Conservation (phyloP, 2,797 vertebrate genomes). For the Mallotus villosus region DNA sequence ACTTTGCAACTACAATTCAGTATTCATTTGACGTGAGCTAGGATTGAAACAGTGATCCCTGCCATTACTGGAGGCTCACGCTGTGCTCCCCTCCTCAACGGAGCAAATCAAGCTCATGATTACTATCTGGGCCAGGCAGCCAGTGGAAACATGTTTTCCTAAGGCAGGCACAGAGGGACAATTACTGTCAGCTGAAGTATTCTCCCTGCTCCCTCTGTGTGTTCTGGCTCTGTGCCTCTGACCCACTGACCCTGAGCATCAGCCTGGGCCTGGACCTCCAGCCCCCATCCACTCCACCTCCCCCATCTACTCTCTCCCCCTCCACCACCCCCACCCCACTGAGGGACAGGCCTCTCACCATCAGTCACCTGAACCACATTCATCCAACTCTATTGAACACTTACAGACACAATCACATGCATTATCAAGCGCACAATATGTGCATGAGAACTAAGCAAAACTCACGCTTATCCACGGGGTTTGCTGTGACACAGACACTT, state of each 20-base stretch:
- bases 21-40: conserved; percentile 43
- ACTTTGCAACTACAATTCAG: conserved; percentile 17
- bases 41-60: conserved; percentile 53
- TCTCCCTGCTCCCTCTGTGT: conserved; percentile 70
- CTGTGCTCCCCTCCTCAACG: conserved; percentile 51
- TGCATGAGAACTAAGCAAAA: no score
- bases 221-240: conserved; percentile 68
- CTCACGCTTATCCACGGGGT: no score
- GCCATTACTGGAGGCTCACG: conserved; percentile 54
- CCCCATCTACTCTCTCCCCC: neutral
- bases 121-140: conserved; percentile 68
- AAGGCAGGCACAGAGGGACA: conserved; percentile 69
- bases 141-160: conserved; percentile 70
- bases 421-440: neutral
- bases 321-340: neutral
- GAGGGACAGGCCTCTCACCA: neutral
- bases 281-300: conserved; percentile 18
- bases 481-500: no score
- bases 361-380: neutral
- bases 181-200: conserved; percentile 71
- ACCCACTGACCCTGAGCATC: conserved; percentile 68
- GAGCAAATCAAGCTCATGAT: conserved; percentile 71
- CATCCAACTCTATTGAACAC: neutral
- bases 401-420: conserved; percentile 7
- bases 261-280: conserved; percentile 59